Evolutionary conservation across 35 echinoderm and acorn worm genomes (phyloP).

Genomic region (Holothuria glaberrima): DNA sequence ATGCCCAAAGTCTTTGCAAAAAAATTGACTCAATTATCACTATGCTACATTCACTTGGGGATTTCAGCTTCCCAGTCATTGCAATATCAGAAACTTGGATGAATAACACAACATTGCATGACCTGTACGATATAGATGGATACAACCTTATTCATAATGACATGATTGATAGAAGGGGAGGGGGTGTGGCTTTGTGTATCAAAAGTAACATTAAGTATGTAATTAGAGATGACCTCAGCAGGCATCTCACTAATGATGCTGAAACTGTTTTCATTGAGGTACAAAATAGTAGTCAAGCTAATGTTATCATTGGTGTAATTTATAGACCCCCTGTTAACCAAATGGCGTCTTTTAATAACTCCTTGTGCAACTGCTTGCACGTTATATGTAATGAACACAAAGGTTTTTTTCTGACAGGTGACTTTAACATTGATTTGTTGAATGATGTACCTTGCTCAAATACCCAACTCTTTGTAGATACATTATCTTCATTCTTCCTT

Average conservation of each 20-base stretch:
- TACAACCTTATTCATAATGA: background rate
- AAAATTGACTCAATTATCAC: constrained; percentile 5
- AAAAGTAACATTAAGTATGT: constrained; percentile 1
- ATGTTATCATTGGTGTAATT: constrained; percentile 22
- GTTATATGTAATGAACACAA: background rate
- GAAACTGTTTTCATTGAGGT: constrained; percentile 41
- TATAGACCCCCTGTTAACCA: constrained; percentile 14
- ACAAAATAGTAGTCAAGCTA: constrained; percentile 2
- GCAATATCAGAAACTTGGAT: constrained; percentile 21
- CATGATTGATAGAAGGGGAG: constrained; percentile 28
- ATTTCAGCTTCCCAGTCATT: constrained; percentile 15
- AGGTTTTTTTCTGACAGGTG: too few species aligned
- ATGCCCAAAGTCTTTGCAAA: background rate
- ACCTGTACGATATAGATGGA: constrained; percentile 9
- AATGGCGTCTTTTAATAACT: constrained; percentile 14
- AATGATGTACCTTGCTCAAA: constrained; percentile 13
- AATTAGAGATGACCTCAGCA: constrained; percentile 21
- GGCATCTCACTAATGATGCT: too few species aligned
- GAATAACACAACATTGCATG: background rate
- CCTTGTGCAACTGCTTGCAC: constrained; percentile 1
- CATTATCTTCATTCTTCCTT: too few species aligned
- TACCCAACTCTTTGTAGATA: constrained; percentile 19
- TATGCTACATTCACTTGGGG: constrained; percentile 14
- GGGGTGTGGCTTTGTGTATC: constrained; percentile 2
- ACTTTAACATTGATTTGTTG: too few species aligned